These are phyloP conservation scores for Hypothenemus hampei DNA, from an alignment of 1,140 invertebrate species.

Conservation along the genomic window DNA sequence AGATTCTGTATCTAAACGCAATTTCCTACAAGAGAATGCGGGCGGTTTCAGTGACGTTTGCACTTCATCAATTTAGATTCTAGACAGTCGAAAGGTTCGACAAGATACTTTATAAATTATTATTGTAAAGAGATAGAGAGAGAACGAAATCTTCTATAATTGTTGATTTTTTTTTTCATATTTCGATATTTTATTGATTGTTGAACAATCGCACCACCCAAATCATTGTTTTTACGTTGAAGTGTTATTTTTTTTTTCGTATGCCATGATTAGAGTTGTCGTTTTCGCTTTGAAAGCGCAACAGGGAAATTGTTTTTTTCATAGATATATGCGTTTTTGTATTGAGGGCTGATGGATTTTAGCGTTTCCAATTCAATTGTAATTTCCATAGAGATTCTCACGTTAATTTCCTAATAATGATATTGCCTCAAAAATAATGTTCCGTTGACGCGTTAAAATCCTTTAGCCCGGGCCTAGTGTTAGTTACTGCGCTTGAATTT, in stretches of 20 bases:
- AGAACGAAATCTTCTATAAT: slow-evolving; percentile 13
- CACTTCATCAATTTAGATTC: no score
- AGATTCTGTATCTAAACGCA: no score
- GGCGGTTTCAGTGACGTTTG: no score
- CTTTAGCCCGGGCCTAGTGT: slow-evolving; percentile 23
- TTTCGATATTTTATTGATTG: slow-evolving; percentile 21
- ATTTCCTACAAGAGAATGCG: no score
- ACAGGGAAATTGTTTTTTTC: slow-evolving; percentile 21
- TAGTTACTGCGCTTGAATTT: slow-evolving; percentile 34
- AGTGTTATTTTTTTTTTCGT: neutral
- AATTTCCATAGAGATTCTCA: no score
- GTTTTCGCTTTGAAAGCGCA: slow-evolving; percentile 16
- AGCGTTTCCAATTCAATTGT: no score
- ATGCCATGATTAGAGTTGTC: slow-evolving; percentile 14
- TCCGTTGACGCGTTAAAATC: no score
- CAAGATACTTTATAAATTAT: no score
- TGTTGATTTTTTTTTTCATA: slow-evolving; percentile 24
- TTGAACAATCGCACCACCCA: slow-evolving; percentile 26
- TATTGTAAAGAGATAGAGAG: neutral
- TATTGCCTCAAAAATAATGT: no score
- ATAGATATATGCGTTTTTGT: slow-evolving; percentile 16
- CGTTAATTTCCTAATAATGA: no score
- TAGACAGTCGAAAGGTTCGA: no score
- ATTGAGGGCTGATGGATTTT: slow-evolving; percentile 1
- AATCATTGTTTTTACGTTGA: neutral